Percentiles rank a stretch among this genome's conserved stretches.
These are phyloP conservation scores for Brachionus asplanchnoidis DNA, from an alignment of 1,140 invertebrate genomes.

Conservation along the genomic window DNA sequence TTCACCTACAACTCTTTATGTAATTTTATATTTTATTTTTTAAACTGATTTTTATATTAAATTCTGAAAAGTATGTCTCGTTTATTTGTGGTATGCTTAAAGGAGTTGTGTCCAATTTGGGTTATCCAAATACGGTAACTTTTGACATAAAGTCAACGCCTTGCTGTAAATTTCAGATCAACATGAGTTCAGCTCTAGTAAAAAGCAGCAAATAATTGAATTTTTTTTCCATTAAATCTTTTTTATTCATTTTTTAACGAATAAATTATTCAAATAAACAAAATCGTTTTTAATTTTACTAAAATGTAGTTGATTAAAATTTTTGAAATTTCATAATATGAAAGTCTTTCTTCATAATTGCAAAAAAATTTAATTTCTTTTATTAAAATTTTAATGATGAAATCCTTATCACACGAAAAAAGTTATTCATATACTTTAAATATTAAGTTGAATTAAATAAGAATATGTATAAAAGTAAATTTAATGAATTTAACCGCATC, in stretches of 20 bases:
- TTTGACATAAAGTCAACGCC: not conserved
- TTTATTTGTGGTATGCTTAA: conserved; percentile 13
- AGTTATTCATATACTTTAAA: too few relatives aligned
- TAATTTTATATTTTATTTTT: not conserved
- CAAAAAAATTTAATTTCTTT: too few relatives aligned
- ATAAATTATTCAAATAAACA: not conserved
- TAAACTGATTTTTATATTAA: not conserved
- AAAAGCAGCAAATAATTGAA: not conserved
- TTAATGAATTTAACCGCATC: too few relatives aligned
- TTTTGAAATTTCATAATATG: too few relatives aligned
- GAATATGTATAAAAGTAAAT: too few relatives aligned
- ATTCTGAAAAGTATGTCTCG: not conserved
- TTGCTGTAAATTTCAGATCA: conserved; percentile 39
- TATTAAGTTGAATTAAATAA: too few relatives aligned
- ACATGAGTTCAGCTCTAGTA: not conserved
- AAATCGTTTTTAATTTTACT: too few relatives aligned
- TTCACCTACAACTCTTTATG: not conserved
- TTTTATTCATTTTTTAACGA: not conserved
- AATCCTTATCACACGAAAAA: too few relatives aligned
- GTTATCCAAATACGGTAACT: not conserved
- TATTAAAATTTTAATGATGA: too few relatives aligned
- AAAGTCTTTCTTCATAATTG: too few relatives aligned
- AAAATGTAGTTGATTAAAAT: too few relatives aligned
- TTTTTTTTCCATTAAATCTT: not conserved
- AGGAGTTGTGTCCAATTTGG: conserved; percentile 10